Conservation (phyloP, 2,113 vertebrate species). For the Catagonus wagneri region DNA sequence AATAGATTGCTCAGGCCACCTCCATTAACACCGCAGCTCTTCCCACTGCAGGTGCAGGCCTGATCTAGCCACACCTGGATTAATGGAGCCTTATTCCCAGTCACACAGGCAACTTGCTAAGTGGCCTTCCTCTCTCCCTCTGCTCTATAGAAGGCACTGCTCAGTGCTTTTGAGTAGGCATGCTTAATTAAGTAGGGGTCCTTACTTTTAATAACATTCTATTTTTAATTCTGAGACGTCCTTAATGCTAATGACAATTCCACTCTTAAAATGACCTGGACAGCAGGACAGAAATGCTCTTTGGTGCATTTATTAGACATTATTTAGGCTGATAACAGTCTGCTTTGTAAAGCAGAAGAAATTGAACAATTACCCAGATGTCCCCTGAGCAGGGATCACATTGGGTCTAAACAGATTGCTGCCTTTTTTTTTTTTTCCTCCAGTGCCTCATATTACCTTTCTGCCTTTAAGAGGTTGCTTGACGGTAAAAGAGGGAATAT, state of each 20-base stretch:
- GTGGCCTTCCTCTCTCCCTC: not conserved
- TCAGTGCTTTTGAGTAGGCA: constrained; percentile 20
- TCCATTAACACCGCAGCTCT: not conserved
- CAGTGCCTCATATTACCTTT: not conserved
- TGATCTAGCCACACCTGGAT: not conserved
- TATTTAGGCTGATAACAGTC: not conserved
- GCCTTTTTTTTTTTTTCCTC: fast-evolving
- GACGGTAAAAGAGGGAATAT: constrained; percentile 22
- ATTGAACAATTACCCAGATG: constrained; percentile 20
- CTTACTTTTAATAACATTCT: constrained; percentile 73
- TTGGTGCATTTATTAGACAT: constrained; percentile 26
- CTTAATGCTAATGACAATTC: constrained; percentile 66
- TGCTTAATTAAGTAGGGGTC: constrained; percentile 66
- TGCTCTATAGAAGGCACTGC: constrained; percentile 26
- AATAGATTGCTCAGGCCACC: constrained; percentile 55
- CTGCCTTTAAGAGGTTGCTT: constrained; percentile 20
- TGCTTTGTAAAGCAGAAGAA: constrained; percentile 60
- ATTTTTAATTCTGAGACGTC: constrained; percentile 47
- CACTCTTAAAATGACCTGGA: not conserved
- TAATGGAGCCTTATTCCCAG: not conserved
- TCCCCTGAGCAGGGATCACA: not conserved
- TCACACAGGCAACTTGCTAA: constrained; percentile 18
- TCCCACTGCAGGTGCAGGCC: not conserved
- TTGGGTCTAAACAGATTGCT: constrained; percentile 47
- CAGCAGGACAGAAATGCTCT: constrained; percentile 20